Base-by-base conservation (phyloP, 2,888 invertebrate genomes). In the Hipparchia sbordonii region DNA sequence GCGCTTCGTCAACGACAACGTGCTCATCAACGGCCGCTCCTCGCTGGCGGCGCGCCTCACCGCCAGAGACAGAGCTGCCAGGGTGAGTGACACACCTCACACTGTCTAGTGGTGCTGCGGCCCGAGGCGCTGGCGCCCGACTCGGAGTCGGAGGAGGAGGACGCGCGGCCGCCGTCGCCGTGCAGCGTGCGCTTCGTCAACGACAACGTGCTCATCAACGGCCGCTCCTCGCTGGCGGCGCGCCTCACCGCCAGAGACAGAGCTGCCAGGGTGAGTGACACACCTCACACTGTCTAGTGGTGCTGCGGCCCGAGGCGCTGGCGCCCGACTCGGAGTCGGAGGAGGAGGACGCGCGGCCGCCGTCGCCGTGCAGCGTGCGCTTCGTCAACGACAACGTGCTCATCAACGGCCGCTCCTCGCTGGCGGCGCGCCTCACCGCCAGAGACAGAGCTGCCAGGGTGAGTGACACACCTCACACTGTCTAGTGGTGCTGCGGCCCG, bases 171-270 rank as follows among this genome's bases (percentile, higher is more conserved):
- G 76, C 97, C 97, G 59, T 96, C 97, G 82, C 97, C 97, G 54
- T 97, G 97, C 92, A 95, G 96, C 91, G 96, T 98, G 82, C 95
- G 95, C 81, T 98, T 98, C 93, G 95, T 96, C 88, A 98, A 98
- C 93, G 97, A 97, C 91, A 97, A 98, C 92, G 95, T 98, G 87
- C 96, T 98, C 90, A 98, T 98, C 93, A 97, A 97, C 93, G 98
- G 98, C 74, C 96, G 96, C 89, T 97, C 97, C 87, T 97, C 96
- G 93, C 95, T 98, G 87, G 96, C 95, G 80, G 94, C 94, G 84
- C 94, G 95, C 57, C 94, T 94, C 77, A 71, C 74, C 70, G 74
- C 76, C 59, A 72, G 68, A 9, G 85, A 86, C 77, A 84, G 91
- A 80, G 92, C 94, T 81, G 94, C 95, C 82, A 95, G 95, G 95